Percentiles rank a stretch among this genome's conserved stretches.
Evolutionary conservation across 2,113 vertebrate genomes (phyloP).

Genomic region (Pyxicephalus adspersus): DNA sequence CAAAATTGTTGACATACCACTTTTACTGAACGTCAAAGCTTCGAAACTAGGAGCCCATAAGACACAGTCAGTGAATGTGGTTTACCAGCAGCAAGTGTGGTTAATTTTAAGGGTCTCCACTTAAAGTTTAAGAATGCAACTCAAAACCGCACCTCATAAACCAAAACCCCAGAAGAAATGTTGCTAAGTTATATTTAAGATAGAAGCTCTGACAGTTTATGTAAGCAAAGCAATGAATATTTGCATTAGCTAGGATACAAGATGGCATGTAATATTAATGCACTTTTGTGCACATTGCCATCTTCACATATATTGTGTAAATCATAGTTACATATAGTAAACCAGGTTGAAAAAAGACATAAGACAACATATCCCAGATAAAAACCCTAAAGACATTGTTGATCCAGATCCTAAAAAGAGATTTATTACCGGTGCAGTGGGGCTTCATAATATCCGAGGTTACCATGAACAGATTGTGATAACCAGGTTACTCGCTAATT

Average conservation of each 20-base stretch:
- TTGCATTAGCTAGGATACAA: background rate
- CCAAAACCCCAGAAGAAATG: conserved; percentile 27
- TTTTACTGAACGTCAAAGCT: background rate
- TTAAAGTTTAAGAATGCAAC: background rate
- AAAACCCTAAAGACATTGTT: too few species aligned
- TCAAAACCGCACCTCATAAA: conserved; percentile 23
- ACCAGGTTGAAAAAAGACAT: too few species aligned
- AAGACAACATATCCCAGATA: too few species aligned
- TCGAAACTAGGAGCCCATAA: background rate
- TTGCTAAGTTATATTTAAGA: conserved; percentile 5
- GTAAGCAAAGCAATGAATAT: conserved; percentile 5
- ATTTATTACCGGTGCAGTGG: too few species aligned
- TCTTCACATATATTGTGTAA: too few species aligned
- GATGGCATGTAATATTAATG: conserved; percentile 27
- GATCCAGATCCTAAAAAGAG: too few species aligned
- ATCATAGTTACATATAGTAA: too few species aligned
- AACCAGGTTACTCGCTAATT: too few species aligned
- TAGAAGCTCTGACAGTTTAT: background rate
- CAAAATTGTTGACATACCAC: background rate
- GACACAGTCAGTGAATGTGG: conserved; percentile 16
- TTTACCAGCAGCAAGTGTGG: conserved; percentile 30
- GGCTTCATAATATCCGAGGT: too few species aligned
- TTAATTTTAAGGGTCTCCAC: conserved; percentile 10
- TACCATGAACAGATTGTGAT: too few species aligned
- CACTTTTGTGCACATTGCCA: too few species aligned